These are phyloP conservation scores for Oreohelix idahoensis DNA, from an alignment of 1,140 invertebrate genomes.

Conservation along the genomic window DNA sequence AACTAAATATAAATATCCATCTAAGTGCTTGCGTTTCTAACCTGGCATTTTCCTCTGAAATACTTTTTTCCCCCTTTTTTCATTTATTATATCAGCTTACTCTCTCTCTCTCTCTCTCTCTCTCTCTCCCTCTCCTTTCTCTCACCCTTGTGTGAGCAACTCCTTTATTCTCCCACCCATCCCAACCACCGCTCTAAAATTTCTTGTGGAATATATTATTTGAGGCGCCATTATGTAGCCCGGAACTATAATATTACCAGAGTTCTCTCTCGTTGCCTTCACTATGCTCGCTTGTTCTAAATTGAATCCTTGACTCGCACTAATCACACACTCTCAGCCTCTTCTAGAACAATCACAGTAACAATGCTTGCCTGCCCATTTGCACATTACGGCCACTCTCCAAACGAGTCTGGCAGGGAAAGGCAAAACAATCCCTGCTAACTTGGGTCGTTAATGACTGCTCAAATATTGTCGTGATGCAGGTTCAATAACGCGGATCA, in stretches of 20 bases:
- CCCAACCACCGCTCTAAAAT: no score
- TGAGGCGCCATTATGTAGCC: background rate
- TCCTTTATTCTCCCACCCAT: no score
- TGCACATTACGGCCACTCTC: conserved; percentile 2
- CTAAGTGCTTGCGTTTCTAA: no score
- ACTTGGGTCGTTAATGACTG: conserved; percentile 7
- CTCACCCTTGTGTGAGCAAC: no score
- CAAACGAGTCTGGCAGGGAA: background rate
- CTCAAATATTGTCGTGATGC: background rate
- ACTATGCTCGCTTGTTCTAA: background rate
- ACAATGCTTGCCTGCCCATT: background rate
- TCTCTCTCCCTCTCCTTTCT: no score
- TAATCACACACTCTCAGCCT: conserved; percentile 1
- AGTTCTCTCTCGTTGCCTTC: background rate
- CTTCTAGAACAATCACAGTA: background rate
- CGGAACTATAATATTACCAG: background rate
- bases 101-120: no score
- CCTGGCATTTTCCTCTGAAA: no score
- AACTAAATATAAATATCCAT: no score
- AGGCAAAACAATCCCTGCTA: conserved; percentile 2
- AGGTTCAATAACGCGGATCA: background rate
- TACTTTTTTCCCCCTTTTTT: no score
- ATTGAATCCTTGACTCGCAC: background rate
- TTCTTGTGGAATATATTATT: background rate
- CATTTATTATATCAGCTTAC: no score